Base-by-base conservation (phyloP, 2,113 vertebrate genomes). In the Dissostichus mawsoni region DNA sequence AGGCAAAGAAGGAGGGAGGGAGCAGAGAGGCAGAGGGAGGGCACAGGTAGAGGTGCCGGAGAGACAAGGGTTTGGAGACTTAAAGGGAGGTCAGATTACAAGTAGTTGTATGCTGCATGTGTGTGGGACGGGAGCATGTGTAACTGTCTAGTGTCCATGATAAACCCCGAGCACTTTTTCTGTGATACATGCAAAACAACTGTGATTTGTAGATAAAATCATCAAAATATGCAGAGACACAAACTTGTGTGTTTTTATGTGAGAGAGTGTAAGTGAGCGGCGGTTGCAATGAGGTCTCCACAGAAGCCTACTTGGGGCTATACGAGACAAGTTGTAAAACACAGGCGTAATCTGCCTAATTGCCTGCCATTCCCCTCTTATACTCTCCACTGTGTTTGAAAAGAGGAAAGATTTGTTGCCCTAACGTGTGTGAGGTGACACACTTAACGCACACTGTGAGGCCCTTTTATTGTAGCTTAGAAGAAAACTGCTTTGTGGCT, bases 31-130 rank as follows among this genome's bases (percentile, higher is more conserved):
- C 76, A 44, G 91, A 93, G 94, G 94, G 92, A 94, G 93, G 91
- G 92, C 91, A 92, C 94, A 96, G 96, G 95, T 96, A 94, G 95
- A 94, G 94, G 85, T 92, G 88, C 53, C 29, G 55, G 74, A 90
- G 80, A 89, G 72, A 88, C 80, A 81, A 86, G 86, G 92, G 92
- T 90, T 94, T 75, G 85, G 89, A 91, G 83, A 83, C 84, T 91
- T 78, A 80, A 74, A 67, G 80, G 74, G 84, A 95, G 96, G 95
- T 95, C 95, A 89, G 94, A 93, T 97, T 97, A 97, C 96, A 96
- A n/a, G 65, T 45, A 75, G 50, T 69, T 14, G 29, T 13, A 59
- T 25, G 47, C 44, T 69, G 16, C 18, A 47, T 55, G 71, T 67
- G 53, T 73, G 65, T 69, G 57, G 36, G 58, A 41, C 0, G 9